Evolutionary conservation across 2,113 vertebrate genomes (phyloP), one percentile per base, ranked within the genome.

Genomic region (Hemichromis elongatus): DNA sequence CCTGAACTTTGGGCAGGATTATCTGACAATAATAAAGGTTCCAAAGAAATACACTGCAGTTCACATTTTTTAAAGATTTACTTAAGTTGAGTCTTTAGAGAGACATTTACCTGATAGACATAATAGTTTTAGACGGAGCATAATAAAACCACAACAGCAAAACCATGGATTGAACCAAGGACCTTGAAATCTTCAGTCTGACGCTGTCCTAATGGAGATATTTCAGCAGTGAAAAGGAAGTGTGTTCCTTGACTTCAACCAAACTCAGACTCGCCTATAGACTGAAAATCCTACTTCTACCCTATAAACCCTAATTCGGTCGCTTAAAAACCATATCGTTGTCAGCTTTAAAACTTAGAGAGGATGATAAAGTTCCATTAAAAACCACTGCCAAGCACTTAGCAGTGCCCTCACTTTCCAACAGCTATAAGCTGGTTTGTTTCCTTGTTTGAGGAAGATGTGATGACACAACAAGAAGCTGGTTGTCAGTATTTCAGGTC

Each of bases 241-340:
- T 0, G 2, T 0, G 10, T 12, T n/a, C 53, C 11, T n/a, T 54
- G 0, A 24, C n/a, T 4, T 54, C 5, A 54, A 12, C n/a, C 53
- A 54, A 24, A 24, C 53, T 6, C n/a, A 54, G 53, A 54, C 10
- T 1, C 3, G 0, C n/a, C 53, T 54, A 12, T 10, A 24, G 53
- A 54, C 53, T 54, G 53, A 54, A 54, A 54, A 11, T 54, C 52
- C 52, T 6, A 54, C 52, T 11, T 21, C 9, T 54, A 2, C 52
- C n/a, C n/a, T 54, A 12, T 21, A 54, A 12, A 54, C 2, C 9
- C 10, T 54, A 0, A 9, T 54, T 54, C 3, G 21, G n/a, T 54
- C 3, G 3, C 52, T 21, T 54, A 24, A 54, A 54, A 54, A 28
- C n/a, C n/a, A n/a, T n/a, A n/a, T n/a, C n/a, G n/a, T n/a, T n/a